Evolutionary conservation across 2,888 invertebrate genomes (phyloP).

Genomic region (Corbicula japonica): DNA sequence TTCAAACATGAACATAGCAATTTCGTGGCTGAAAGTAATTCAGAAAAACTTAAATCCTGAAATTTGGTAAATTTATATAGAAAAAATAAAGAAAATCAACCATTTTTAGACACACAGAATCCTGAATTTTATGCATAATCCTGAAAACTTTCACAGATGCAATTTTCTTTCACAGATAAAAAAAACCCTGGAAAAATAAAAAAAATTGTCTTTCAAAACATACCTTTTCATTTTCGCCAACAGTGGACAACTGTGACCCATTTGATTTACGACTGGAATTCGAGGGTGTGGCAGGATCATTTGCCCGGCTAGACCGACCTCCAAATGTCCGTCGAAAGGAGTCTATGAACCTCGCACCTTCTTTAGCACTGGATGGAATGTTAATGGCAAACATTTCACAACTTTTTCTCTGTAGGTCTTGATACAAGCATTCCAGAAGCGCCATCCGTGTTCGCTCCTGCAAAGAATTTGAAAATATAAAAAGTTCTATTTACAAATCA

Average conservation of each 20-base stretch:
- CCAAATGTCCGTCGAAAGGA: constrained; percentile 83
- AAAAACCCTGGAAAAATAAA: neutral
- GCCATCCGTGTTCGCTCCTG: constrained; percentile 95
- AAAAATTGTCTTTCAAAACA: neutral
- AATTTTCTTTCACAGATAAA: neutral
- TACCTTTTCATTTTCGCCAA: constrained; percentile 5
- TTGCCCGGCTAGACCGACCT: constrained; percentile 69
- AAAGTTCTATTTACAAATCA: neutral
- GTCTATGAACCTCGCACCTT: constrained; percentile 82
- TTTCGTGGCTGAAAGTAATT: neutral
- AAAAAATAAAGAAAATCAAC: too few relatives aligned
- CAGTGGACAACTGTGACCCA: constrained; percentile 67
- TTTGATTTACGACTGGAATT: constrained; percentile 70
- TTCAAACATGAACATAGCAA: neutral
- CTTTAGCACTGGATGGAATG: constrained; percentile 82
- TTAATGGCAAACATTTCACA: constrained; percentile 93
- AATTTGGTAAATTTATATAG: too few relatives aligned
- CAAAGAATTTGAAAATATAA: constrained; percentile 16
- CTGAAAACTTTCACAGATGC: too few relatives aligned
- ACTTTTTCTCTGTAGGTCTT: constrained; percentile 95
- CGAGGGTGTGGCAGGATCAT: constrained; percentile 63
- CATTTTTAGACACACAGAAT: too few relatives aligned
- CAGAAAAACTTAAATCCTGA: too few relatives aligned
- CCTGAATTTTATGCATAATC: too few relatives aligned
- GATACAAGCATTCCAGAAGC: constrained; percentile 94